Evolutionary conservation across 2,797 vertebrate species (phyloP), one percentile per base, ranked within the genome.

Genomic region (Nothura maculosa): DNA sequence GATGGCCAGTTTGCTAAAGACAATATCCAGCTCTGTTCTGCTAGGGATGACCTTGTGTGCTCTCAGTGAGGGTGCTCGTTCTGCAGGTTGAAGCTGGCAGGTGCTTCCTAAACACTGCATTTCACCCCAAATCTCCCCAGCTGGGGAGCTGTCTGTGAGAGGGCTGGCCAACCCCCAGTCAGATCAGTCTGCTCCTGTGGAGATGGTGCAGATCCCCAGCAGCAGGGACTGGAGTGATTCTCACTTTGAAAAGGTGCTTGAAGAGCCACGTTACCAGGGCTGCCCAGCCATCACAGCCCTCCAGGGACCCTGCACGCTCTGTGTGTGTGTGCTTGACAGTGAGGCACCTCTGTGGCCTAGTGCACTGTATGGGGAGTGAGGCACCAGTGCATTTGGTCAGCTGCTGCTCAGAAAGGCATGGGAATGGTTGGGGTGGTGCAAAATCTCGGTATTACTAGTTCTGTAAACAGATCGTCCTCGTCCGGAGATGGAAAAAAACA

Each of bases 201-300:
- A 80, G 36, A 55, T 8, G 8, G 47, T 54, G 63, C 28, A 74
- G 57, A 43, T 52, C 67, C 36, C 22, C 66, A 66, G 57, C 21
- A 3, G 0, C 15, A 17, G 12, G 16, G 3, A 20, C 16, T 0
- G 0, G 7, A 9, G 27, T 28, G 30, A 20, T 13, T 67, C 64
- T 30, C 43, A 28, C 22, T 57, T 12, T 22, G 28, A 48, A 77
- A 67, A 76, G 30, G 12, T 70, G 43, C 13, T 60, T 5, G 0
- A 27, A 18, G 8, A 3, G 2, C 7, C 7, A 3, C 14, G 28
- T 14, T 80, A 16, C 19, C 9, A 73, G 22, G 84, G 40, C 10
- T 85, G 36, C 43, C 64, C 16, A 43, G 6, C 3, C 55, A 64
- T 45, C 47, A 73, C 25, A 36, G n/a, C 40, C 12, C 60, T 14